Base-by-base conservation (phyloP, 2,113 vertebrate species). In the Pavo muticus region DNA sequence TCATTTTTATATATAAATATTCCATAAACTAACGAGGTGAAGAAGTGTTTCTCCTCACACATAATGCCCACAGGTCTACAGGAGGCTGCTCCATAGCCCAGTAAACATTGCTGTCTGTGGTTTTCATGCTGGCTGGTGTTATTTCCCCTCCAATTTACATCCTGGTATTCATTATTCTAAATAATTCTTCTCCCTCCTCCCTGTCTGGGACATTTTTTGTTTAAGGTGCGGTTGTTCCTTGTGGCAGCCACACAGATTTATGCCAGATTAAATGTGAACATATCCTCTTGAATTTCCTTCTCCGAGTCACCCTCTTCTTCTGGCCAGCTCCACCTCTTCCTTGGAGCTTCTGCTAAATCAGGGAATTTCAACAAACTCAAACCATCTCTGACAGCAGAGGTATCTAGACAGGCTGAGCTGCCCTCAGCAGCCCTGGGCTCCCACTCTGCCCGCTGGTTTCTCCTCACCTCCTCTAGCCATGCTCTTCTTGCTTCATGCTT, bases 181-280 rank as follows among this genome's bases (percentile, higher is more conserved):
- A 42, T 87, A 94, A 65, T 79, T 75, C 25, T 59, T 23, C 30
- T 40, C 23, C 17, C 59, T 88, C 73, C 84, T 91, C 95, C 84
- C 80, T 61, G 47, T 68, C 80, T 84, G 74, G 61, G 76, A 57
- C 39, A 78, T 82, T 91, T 95, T 86, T 81, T 94, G 77, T 95
- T 95, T 93, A 84, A 95, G 96, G 96, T 88, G 95, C 84, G 52
- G 91, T 52, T 93, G 65, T 84, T 95, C 54, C 76, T 81, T 72
- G 91, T 92, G 94, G 80, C 83, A 95, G 76, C 67, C 78, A 67
- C 79, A 54, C 1, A 91, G 91, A 95, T 90, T 94, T 91, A 84
- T 80, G 56, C 47, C 57, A 61, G 76, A 68, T 86, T 88, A 94
- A 91, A 93, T 40, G 69, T 1, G 0, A 94, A 91, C 80, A 84